Evolutionary conservation across 2,888 invertebrate genomes (phyloP).

Genomic region (Lycophotia porphyrea): DNA sequence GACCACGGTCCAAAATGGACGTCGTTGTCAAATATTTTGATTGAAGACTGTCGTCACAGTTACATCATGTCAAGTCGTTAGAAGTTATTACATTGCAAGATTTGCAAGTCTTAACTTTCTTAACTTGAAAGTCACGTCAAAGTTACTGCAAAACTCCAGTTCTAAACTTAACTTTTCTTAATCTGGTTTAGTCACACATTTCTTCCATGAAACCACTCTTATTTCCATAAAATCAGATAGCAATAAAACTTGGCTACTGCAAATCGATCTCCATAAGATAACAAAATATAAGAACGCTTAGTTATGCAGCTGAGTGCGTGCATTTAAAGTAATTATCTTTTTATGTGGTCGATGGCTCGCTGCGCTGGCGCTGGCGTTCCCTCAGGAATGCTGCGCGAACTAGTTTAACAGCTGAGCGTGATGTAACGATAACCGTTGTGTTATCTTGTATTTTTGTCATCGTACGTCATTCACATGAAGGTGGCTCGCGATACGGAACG

Average conservation of each 20-base stretch:
- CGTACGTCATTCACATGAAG: constrained; percentile 64
- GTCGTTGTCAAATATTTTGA: constrained; percentile 38
- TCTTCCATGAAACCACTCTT: not conserved
- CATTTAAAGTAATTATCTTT: constrained; percentile 72
- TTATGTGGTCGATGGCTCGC: constrained; percentile 72
- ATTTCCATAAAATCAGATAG: constrained; percentile 21
- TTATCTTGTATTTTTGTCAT: constrained; percentile 75
- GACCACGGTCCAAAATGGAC: constrained; percentile 27
- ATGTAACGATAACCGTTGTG: constrained; percentile 77
- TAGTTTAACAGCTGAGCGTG: constrained; percentile 84
- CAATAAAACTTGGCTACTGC: constrained; percentile 28
- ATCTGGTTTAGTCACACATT: not conserved
- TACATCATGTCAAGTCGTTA: constrained; percentile 23
- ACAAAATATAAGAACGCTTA: constrained; percentile 49
- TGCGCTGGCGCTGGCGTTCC: constrained; percentile 79
- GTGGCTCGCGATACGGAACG: constrained; percentile 25
- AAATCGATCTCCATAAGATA: constrained; percentile 42
- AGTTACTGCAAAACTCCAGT: not conserved
- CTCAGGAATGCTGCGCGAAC: constrained; percentile 83
- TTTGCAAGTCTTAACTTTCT: constrained; percentile 2
- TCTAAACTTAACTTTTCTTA: not conserved
- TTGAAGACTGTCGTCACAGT: constrained; percentile 34
- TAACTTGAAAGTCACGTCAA: constrained; percentile 3
- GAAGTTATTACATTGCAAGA: constrained; percentile 15
- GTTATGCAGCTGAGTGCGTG: constrained; percentile 60